Evolutionary conservation across 2,888 invertebrate genomes (phyloP).

Genomic region (Anarsia innoxiella): DNA sequence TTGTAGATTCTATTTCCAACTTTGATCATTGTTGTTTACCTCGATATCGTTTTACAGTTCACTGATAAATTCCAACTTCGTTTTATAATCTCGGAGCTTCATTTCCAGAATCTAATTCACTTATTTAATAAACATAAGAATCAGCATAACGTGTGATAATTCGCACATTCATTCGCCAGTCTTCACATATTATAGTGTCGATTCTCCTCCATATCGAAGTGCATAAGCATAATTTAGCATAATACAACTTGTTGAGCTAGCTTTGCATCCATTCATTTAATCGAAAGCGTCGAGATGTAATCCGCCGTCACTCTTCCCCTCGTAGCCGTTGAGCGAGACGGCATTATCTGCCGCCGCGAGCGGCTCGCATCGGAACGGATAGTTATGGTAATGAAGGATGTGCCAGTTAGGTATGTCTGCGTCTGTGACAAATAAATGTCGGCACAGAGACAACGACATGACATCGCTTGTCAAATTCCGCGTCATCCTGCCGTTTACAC

Average conservation of each 20-base stretch:
- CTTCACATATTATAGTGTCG: no score
- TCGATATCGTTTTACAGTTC: no score
- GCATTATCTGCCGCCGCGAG: constrained; percentile 1
- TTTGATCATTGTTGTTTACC: no score
- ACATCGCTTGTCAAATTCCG: constrained; percentile 12
- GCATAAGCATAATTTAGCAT: constrained; percentile 10
- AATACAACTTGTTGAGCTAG: constrained; percentile 14
- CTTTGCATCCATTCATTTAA: constrained; percentile 15
- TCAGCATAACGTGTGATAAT: no score
- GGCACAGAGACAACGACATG: constrained; percentile 21
- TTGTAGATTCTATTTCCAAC: no score
- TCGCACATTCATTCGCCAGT: no score
- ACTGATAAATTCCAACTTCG: no score
- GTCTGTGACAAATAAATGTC: constrained; percentile 31
- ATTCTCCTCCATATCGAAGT: neutral
- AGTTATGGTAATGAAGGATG: constrained; percentile 35
- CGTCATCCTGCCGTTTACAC: no score
- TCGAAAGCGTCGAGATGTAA: constrained; percentile 8
- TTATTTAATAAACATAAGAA: no score
- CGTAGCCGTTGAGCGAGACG: constrained; percentile 4
- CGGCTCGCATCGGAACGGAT: constrained; percentile 3
- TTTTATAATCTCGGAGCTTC: no score
- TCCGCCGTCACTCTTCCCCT: constrained; percentile 6
- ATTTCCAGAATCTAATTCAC: no score
- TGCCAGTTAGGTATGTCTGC: constrained; percentile 26